Evolutionary conservation across 2,797 vertebrate genomes (phyloP).

Genomic region (Xyrichtys novacula): DNA sequence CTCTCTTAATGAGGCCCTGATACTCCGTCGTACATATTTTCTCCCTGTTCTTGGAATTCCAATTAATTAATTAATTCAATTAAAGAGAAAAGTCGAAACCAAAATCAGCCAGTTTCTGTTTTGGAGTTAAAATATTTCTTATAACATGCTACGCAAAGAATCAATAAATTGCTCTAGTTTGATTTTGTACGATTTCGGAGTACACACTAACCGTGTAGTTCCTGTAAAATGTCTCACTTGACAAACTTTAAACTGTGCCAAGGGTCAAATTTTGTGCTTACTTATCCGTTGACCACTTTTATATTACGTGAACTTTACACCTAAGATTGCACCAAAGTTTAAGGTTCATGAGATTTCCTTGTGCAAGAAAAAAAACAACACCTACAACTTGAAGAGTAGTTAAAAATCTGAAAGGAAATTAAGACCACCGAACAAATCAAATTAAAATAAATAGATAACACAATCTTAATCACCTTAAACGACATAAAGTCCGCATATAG

Average conservation of each 20-base stretch:
- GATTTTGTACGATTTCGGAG: neutral
- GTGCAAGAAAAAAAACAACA: neutral
- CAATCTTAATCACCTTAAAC: too few species aligned
- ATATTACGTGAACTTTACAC: constrained; percentile 14
- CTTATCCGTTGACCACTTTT: neutral
- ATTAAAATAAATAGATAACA: too few species aligned
- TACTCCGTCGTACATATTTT: too few species aligned
- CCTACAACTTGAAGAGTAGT: neutral
- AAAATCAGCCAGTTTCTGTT: too few species aligned
- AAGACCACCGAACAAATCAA: too few species aligned
- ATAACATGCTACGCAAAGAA: too few species aligned
- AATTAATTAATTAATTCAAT: too few species aligned
- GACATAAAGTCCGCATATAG: too few species aligned
- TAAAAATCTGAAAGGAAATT: neutral
- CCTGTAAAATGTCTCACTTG: neutral
- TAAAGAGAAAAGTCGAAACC: too few species aligned
- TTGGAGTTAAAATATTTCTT: too few species aligned
- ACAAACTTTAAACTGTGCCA: neutral
- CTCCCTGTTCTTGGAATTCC: too few species aligned
- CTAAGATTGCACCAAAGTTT: neutral
- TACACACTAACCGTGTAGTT: neutral
- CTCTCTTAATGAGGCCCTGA: too few species aligned
- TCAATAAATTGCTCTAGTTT: neutral
- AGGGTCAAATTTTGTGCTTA: neutral
- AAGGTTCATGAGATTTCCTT: constrained; percentile 1